These are phyloP conservation scores for Catotricha subobsoleta DNA, from an alignment of 2,888 invertebrate genomes.

Conservation along the genomic window DNA sequence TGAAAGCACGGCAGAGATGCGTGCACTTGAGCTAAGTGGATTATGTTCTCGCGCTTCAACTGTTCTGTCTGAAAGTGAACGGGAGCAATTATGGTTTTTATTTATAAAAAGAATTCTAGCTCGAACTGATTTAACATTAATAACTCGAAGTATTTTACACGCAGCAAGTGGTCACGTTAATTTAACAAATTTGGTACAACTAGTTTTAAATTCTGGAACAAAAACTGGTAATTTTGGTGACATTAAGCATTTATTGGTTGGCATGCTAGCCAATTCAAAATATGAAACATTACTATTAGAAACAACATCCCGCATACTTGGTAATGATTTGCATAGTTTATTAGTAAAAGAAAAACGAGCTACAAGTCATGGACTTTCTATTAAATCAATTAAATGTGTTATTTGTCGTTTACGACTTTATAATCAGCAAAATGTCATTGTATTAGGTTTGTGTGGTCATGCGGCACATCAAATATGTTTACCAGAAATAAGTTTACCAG, in stretches of 20 bases:
- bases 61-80: conserved; percentile 27
- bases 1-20: conserved; percentile 14
- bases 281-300: conserved; percentile 55
- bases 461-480: conserved; percentile 24
- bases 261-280: conserved; percentile 56
- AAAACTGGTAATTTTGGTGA: conserved; percentile 40
- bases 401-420: conserved; percentile 24
- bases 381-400: conserved; percentile 24
- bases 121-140: conserved; percentile 26
- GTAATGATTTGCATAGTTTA: conserved; percentile 45
- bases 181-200: conserved; percentile 38
- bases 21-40: conserved; percentile 18
- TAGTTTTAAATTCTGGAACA: conserved; percentile 34
- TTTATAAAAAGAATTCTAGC: conserved; percentile 29
- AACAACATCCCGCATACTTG: conserved; percentile 45
- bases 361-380: conserved; percentile 24
- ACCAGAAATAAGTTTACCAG: background rate
- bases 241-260: conserved; percentile 38
- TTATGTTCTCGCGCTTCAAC: conserved; percentile 32
- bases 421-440: conserved; percentile 20
- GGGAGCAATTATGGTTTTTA: conserved; percentile 34
- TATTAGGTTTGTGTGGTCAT: conserved; percentile 25
- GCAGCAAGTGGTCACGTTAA: conserved; percentile 37
- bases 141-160: conserved; percentile 32
- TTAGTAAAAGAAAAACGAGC: conserved; percentile 19